Evolutionary conservation across 2,888 invertebrate genomes (phyloP), one percentile per base, ranked within the genome.

Genomic region (Crocallis elinguaria): DNA sequence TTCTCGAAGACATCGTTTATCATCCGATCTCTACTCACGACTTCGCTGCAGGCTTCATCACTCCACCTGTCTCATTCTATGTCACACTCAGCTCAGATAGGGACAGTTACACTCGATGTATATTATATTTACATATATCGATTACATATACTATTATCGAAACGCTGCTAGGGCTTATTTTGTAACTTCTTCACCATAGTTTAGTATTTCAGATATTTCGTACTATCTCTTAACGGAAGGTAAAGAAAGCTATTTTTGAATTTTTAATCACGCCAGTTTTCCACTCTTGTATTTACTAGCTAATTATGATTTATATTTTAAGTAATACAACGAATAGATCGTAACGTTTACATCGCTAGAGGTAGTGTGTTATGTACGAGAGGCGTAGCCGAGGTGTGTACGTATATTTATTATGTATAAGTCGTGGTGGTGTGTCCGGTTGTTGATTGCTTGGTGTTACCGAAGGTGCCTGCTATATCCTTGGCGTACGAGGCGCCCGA

Each of bases 401-500:
- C 73, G 79, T 79, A 79, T 80, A 76, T 78, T 76, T 79, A 77
- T 77, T 76, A 78, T 79, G 77, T 82, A 77, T 79, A 78, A 78
- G 78, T 69, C 60, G 52, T 67, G 62, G 55, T 58, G 67, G 68
- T 70, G 71, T 65, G 69, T 64, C 14, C 81, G 72, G 80, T 80
- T 80, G 79, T 79, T 78, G 88, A 92, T 90, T 87, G 86, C 85
- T 88, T 92, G 86, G 86, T 92, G 89, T 93, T 92, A 92, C 92
- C 86, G 91, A 94, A 97, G 98, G 97, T 98, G 94, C 98, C 98
- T 93, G 98, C 98, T 94, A 98, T 98, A 94, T 98, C 98, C 93
- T 95, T 98, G 94, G 98, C 98, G 93, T 98, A 98, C 94, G 98
- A 98, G 95, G 97, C 97, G 93, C 97, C 98, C 92, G 98, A 98